Evolutionary conservation across 1,140 invertebrate species (phyloP).

Genomic region (Macrobrachium rosenbergii): DNA sequence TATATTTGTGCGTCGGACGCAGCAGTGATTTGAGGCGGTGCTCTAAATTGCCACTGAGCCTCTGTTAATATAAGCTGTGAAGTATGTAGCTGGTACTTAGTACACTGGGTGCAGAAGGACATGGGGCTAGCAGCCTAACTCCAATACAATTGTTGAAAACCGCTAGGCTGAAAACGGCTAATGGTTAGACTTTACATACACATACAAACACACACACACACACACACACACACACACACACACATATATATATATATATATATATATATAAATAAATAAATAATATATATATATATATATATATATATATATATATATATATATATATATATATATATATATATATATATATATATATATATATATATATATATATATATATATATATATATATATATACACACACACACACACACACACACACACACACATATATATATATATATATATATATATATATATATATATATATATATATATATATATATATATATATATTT

Average conservation of each 20-base stretch:
- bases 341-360: neutral
- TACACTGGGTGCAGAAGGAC: too few species aligned
- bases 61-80: too few species aligned
- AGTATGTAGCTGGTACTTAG: too few species aligned
- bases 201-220: too few species aligned
- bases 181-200: too few species aligned
- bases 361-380: slow-evolving; percentile 2
- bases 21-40: too few species aligned
- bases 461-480: neutral
- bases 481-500: neutral
- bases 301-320: slow-evolving; percentile 19
- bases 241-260: slow-evolving; percentile 14
- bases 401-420: neutral
- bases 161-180: too few species aligned
- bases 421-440: neutral
- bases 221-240: neutral
- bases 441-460: slow-evolving; percentile 17
- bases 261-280: neutral
- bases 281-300: neutral
- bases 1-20: too few species aligned
- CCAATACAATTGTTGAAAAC: too few species aligned
- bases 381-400: slow-evolving; percentile 1
- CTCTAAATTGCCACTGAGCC: too few species aligned
- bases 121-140: too few species aligned
- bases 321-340: slow-evolving; percentile 8